These are phyloP conservation scores for Phragmatobia fuliginosa DNA, from an alignment of 2,888 invertebrate species.

Conservation along the genomic window DNA sequence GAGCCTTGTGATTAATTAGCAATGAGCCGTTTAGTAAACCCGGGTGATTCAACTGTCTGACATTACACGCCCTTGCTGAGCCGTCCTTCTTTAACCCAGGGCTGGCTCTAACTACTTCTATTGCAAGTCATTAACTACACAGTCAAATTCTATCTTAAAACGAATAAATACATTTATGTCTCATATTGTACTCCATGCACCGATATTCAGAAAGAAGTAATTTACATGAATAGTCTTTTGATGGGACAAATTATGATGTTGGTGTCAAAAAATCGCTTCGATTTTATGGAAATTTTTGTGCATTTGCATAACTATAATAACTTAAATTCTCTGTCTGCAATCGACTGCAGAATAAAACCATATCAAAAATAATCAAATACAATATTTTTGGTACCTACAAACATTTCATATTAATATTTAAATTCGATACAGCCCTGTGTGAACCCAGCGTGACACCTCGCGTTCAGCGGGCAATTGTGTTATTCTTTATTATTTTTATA, in stretches of 20 bases:
- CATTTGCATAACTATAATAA: background rate
- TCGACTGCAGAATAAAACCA: background rate
- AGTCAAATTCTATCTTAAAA: too few relatives aligned
- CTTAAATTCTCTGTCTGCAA: background rate
- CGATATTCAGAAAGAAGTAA: background rate
- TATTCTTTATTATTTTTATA: conserved; percentile 38
- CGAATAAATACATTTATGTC: background rate
- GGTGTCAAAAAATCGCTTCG: background rate
- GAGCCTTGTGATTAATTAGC: conserved; percentile 61
- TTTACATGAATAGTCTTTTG: background rate
- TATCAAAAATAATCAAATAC: background rate
- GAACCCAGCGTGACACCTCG: conserved; percentile 20
- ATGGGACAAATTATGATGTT: background rate
- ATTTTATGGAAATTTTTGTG: background rate
- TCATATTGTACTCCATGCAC: background rate
- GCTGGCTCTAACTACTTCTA: conserved; percentile 41
- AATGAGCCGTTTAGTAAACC: conserved; percentile 66
- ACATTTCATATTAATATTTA: conserved; percentile 7
- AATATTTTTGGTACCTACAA: background rate
- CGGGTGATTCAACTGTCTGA: conserved; percentile 78
- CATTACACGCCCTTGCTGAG: conserved; percentile 74
- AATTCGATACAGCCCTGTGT: conserved; percentile 31
- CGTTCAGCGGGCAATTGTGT: conserved; percentile 29
- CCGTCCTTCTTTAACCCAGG: conserved; percentile 50
- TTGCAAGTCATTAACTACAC: background rate